Evolutionary conservation across 2,888 invertebrate species (phyloP).

Genomic region (Metopia argyrocephala): DNA sequence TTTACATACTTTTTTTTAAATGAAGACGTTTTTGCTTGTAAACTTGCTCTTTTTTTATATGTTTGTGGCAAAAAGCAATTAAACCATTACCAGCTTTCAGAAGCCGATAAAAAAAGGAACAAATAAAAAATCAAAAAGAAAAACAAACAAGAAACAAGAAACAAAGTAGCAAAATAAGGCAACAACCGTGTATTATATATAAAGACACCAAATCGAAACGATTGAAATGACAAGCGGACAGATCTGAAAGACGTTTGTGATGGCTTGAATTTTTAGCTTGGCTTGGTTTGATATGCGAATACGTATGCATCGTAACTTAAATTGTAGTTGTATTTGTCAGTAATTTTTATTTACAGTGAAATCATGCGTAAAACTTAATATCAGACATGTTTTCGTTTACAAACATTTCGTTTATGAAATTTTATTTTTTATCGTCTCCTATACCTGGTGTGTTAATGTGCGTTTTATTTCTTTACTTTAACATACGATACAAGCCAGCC

Average conservation of each 20-base stretch:
- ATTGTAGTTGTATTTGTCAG: constrained; percentile 13
- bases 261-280: too few species aligned
- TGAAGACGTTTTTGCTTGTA: too few species aligned
- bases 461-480: background rate
- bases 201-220: background rate
- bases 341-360: constrained; percentile 25
- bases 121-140: too few species aligned
- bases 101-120: background rate
- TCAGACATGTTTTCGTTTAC: constrained; percentile 26
- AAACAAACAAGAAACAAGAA: too few species aligned
- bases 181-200: background rate
- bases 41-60: background rate
- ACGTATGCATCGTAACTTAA: background rate
- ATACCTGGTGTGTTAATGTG: background rate
- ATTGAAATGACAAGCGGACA: background rate
- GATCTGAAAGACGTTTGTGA: background rate
- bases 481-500: constrained; percentile 1
- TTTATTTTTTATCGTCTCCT: background rate
- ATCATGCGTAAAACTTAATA: constrained; percentile 61
- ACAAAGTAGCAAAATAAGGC: background rate
- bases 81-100: background rate
- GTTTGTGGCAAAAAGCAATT: constrained; percentile 4
- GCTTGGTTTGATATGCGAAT: background rate
- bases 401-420: background rate
- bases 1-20: background rate